phyloP scores from a whole-genome alignment of 2,113 vertebrate species.

The Neomonachus schauinslandi region DNA sequence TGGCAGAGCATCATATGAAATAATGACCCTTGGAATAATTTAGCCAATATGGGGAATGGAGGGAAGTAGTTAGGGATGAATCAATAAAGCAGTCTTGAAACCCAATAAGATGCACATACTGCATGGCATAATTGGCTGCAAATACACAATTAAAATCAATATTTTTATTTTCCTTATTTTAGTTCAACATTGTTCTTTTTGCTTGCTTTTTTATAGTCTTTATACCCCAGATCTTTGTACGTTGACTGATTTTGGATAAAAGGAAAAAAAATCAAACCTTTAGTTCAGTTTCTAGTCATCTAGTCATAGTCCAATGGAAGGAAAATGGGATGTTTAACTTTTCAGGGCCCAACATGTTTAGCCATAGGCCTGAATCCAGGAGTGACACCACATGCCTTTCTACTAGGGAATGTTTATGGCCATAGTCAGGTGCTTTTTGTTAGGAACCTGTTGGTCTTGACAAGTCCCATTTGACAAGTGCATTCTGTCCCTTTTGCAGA shows the following conservation, averaged over 20 bases:
- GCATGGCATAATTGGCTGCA: not conserved
- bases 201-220: not conserved
- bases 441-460: not conserved
- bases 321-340: not conserved
- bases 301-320: not conserved
- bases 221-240: not conserved
- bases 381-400: not conserved
- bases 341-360: not conserved
- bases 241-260: not conserved
- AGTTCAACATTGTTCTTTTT: not conserved
- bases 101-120: not conserved
- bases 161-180: not conserved
- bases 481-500: not conserved
- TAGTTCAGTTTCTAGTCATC: not conserved
- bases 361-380: not conserved
- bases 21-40: not conserved
- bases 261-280: not conserved
- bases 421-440: not conserved
- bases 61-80: not conserved
- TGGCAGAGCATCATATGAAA: not conserved
- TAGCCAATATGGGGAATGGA: not conserved
- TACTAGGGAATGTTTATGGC: not conserved
- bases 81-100: not conserved
- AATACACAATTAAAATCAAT: not conserved
- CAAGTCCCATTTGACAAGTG: too few relatives aligned